These are phyloP conservation scores for Mastacembelus armatus DNA, from an alignment of 2,797 vertebrate genomes.

Conservation along the genomic window DNA sequence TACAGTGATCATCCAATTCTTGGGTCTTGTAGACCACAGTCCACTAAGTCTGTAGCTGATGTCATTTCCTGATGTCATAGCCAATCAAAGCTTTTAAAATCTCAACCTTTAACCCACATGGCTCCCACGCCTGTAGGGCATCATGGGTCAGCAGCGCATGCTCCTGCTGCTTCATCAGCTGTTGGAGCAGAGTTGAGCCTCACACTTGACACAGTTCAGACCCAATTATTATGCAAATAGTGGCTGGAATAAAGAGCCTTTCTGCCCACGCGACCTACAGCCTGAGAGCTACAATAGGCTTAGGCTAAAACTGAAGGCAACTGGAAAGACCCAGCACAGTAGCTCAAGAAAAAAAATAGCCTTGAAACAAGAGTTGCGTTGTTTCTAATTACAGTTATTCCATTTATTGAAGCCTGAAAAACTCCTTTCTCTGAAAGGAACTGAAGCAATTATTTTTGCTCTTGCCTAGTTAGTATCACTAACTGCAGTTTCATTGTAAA, in stretches of 20 bases:
- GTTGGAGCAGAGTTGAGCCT: conserved; percentile 54
- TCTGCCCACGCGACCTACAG: conserved; percentile 58
- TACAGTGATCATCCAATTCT: conserved; percentile 30
- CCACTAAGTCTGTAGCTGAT: conserved; percentile 50
- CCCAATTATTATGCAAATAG: conserved; percentile 80
- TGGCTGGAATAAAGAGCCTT: conserved; percentile 66
- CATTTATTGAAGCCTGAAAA: conserved; percentile 35
- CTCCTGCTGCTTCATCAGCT: conserved; percentile 68
- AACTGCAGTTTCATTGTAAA: conserved; percentile 6
- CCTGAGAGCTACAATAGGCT: conserved; percentile 63
- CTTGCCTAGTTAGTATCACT: not conserved
- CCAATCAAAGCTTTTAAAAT: conserved; percentile 58
- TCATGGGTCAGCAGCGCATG: conserved; percentile 70
- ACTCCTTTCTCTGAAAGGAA: conserved; percentile 8
- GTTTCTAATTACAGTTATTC: conserved; percentile 41
- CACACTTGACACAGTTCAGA: conserved; percentile 70
- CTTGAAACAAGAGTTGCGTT: conserved; percentile 41
- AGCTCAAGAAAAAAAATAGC: conserved; percentile 31
- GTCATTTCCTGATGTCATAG: conserved; percentile 75
- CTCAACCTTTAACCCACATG: conserved; percentile 56
- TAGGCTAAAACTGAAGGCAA: conserved; percentile 52
- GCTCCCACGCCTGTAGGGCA: conserved; percentile 73
- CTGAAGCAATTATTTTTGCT: not conserved
- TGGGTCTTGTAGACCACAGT: conserved; percentile 30
- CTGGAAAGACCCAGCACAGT: conserved; percentile 53